Evolutionary conservation across 2,888 invertebrate genomes (phyloP).

Genomic region (Eupeodes latifasciatus): DNA sequence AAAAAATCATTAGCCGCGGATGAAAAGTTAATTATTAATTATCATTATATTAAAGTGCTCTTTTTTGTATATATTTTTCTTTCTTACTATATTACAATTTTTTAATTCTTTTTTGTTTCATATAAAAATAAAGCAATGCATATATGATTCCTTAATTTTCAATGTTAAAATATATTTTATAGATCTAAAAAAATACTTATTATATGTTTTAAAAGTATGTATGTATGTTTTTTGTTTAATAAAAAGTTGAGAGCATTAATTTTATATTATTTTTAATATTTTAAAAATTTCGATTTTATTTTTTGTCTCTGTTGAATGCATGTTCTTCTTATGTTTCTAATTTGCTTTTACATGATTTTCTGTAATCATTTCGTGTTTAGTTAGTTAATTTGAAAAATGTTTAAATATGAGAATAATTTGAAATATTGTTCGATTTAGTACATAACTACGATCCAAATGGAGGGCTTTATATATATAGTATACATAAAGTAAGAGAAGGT

Average conservation of each 20-base stretch:
- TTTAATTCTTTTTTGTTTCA: constrained; percentile 53
- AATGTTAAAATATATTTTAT: constrained; percentile 74
- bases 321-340: constrained; percentile 20
- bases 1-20: constrained; percentile 69
- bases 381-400: constrained; percentile 68
- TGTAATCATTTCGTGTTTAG: constrained; percentile 41
- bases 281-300: constrained; percentile 36
- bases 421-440: constrained; percentile 75
- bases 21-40: constrained; percentile 58
- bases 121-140: constrained; percentile 76
- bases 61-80: constrained; percentile 59
- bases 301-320: constrained; percentile 47
- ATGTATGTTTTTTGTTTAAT: constrained; percentile 60
- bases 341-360: constrained; percentile 24
- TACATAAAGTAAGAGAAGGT: constrained; percentile 76
- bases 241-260: constrained; percentile 68
- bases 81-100: constrained; percentile 68
- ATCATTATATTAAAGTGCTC: constrained; percentile 63
- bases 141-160: constrained; percentile 69
- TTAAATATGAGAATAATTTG: constrained; percentile 71
- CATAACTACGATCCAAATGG: constrained; percentile 74
- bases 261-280: constrained; percentile 42
- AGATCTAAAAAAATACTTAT: constrained; percentile 63
- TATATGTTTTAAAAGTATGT: constrained; percentile 65
- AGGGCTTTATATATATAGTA: constrained; percentile 74